A percentile compares a stretch with the other conserved stretches of the same genome.
These are phyloP conservation scores for Nymphalis urticae DNA, from an alignment of 2,888 invertebrate species.

Conservation along the genomic window DNA sequence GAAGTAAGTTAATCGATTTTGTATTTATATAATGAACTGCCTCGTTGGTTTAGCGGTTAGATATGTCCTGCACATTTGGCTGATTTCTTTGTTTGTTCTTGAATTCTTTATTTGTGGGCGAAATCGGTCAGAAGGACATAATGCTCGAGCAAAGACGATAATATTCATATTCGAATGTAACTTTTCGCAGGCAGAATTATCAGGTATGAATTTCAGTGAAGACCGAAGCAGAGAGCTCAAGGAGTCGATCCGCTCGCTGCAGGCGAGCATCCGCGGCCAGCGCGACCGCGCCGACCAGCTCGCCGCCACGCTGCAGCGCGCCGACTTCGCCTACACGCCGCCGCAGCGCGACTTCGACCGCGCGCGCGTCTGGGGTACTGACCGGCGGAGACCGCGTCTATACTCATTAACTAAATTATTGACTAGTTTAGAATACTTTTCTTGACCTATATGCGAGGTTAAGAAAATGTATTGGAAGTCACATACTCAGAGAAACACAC, in stretches of 20 bases:
- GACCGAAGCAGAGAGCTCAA: constrained; percentile 81
- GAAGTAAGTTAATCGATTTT: constrained; percentile 58
- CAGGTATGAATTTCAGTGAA: constrained; percentile 82
- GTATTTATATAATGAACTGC: background rate
- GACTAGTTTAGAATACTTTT: background rate
- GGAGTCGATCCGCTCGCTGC: constrained; percentile 72
- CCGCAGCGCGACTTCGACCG: constrained; percentile 88
- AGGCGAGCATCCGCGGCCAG: constrained; percentile 78
- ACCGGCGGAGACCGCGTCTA: too few relatives aligned
- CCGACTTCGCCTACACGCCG: constrained; percentile 87
- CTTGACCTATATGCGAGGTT: background rate
- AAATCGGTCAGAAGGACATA: too few relatives aligned
- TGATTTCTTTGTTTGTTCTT: too few relatives aligned
- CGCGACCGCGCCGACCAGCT: constrained; percentile 82
- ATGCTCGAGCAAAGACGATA: background rate
- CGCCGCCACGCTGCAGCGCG: constrained; percentile 79
- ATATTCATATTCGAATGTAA: background rate
- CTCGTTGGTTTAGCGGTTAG: too few relatives aligned
- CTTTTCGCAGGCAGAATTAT: constrained; percentile 71
- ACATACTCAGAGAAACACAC: too few relatives aligned
- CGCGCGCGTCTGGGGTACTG: background rate
- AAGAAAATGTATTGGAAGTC: background rate
- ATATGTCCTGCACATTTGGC: too few relatives aligned
- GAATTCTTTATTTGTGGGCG: too few relatives aligned
- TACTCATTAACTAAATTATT: background rate